These are phyloP conservation scores for Ianthella basta DNA, from an alignment of 37 sponge, comb jelly and placozoan species.

Conservation along the genomic window DNA sequence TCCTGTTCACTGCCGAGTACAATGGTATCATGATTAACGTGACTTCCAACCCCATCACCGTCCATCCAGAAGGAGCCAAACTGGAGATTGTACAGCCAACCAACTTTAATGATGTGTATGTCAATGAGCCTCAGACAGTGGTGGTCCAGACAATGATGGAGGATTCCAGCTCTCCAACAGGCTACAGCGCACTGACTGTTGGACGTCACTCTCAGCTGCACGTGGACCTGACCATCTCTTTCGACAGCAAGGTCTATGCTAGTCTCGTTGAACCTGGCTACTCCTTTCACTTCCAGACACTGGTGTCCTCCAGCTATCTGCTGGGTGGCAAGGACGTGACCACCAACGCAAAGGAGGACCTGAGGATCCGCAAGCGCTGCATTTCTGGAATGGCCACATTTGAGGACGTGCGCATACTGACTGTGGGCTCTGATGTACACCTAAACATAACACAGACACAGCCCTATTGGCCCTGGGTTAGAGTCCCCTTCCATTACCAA, in stretches of 20 bases:
- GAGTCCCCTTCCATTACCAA: slow-evolving; percentile 45
- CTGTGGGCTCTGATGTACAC: slow-evolving; percentile 38
- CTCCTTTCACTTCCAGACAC: slow-evolving; percentile 24
- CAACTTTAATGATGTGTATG: neutral
- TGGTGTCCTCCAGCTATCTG: neutral
- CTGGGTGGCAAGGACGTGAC: slow-evolving; percentile 48
- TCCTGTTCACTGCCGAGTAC: slow-evolving; percentile 34
- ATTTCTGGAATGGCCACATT: slow-evolving; percentile 39
- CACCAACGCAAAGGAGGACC: slow-evolving; percentile 46
- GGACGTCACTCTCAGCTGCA: slow-evolving; percentile 60
- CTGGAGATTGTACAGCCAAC: slow-evolving; percentile 22
- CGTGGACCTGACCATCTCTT: slow-evolving; percentile 52
- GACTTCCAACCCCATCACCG: slow-evolving; percentile 29
- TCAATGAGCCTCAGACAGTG: slow-evolving; percentile 48
- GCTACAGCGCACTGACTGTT: slow-evolving; percentile 26
- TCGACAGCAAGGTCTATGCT: slow-evolving; percentile 35
- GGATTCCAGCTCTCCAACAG: slow-evolving; percentile 20
- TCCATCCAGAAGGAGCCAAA: slow-evolving; percentile 37
- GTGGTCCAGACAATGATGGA: slow-evolving; percentile 42
- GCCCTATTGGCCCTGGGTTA: slow-evolving; percentile 49
- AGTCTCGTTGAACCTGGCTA: neutral
- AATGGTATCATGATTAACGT: slow-evolving; percentile 15
- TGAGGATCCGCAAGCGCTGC: slow-evolving; percentile 36
- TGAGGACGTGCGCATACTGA: slow-evolving; percentile 47
- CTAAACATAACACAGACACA: slow-evolving; percentile 62